Evolutionary conservation across 1,140 invertebrate genomes (phyloP).

Genomic region (Delia radicum): DNA sequence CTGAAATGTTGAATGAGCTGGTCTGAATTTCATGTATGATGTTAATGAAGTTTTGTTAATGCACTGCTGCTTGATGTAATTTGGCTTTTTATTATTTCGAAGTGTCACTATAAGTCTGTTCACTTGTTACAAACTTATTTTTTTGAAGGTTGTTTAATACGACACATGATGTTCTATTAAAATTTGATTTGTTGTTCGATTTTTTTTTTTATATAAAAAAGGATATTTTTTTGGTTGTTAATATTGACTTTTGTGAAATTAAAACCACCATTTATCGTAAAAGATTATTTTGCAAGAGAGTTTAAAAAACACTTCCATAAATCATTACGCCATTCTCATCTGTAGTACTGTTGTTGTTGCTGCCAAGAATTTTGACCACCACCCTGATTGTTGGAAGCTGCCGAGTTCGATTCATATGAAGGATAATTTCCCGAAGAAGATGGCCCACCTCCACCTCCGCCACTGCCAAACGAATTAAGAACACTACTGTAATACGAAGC

Average conservation of each 20-base stretch:
- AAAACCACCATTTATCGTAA: background rate
- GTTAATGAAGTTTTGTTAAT: too few species aligned
- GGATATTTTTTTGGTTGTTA: background rate
- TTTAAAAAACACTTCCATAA: background rate
- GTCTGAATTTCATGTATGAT: too few species aligned
- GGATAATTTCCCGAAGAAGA: background rate
- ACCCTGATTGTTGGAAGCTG: background rate
- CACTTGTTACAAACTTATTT: too few species aligned
- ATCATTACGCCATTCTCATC: conserved; percentile 13
- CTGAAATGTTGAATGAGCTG: too few species aligned
- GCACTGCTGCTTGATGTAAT: too few species aligned
- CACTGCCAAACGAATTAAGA: conserved; percentile 44
- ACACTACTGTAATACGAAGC: conserved; percentile 53
- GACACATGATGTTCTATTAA: background rate
- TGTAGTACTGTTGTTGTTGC: conserved; percentile 26
- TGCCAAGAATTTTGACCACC: conserved; percentile 23
- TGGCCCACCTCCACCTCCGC: background rate
- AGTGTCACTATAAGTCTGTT: too few species aligned
- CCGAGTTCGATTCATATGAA: background rate
- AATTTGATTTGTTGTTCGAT: background rate
- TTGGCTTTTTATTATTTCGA: background rate
- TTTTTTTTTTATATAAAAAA: background rate
- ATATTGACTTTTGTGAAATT: background rate
- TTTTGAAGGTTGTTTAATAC: too few species aligned
- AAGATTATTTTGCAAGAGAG: background rate